Conservation (phyloP, 1,140 invertebrate genomes). For the Steinernema feltiae region DNA sequence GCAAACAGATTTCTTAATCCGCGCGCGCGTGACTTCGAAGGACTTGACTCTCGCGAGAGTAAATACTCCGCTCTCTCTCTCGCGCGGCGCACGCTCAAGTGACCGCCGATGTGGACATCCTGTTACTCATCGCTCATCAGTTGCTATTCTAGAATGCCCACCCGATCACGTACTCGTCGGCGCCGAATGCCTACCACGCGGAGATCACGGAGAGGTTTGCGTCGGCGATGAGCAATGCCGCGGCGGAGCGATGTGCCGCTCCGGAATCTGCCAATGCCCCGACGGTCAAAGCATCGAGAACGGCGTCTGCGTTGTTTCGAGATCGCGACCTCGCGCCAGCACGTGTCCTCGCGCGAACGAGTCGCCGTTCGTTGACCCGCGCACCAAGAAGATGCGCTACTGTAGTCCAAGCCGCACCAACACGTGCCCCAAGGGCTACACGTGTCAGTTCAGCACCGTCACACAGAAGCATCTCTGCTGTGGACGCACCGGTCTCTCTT, state of each 20-base stretch:
- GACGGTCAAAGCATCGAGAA: slow-evolving; percentile 37
- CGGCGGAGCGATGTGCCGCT: slow-evolving; percentile 46
- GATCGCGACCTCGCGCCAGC: not conserved
- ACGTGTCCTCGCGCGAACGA: not conserved
- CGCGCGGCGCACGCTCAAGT: no score
- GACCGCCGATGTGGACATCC: not conserved
- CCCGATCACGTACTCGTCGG: slow-evolving; percentile 22
- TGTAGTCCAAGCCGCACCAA: slow-evolving; percentile 39
- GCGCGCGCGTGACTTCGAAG: not conserved
- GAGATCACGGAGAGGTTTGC: slow-evolving; percentile 38
- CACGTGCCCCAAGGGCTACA: slow-evolving; percentile 41
- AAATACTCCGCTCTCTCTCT: no score
- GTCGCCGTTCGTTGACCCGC: slow-evolving; percentile 43
- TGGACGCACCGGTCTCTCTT: slow-evolving; percentile 28
- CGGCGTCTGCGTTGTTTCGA: slow-evolving; percentile 32
- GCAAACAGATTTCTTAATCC: slow-evolving; percentile 10
- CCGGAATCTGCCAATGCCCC: slow-evolving; percentile 47
- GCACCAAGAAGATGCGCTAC: slow-evolving; percentile 48
- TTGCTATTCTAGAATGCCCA: slow-evolving; percentile 5
- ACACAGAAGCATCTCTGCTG: slow-evolving; percentile 51
- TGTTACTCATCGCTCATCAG: not conserved
- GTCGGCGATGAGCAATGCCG: slow-evolving; percentile 48
- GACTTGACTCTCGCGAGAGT: not conserved
- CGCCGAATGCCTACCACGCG: slow-evolving; percentile 27
- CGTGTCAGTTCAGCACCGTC: slow-evolving; percentile 47